phyloP scores from a whole-genome alignment of 2,113 vertebrate species.

The Otocyon megalotis region DNA sequence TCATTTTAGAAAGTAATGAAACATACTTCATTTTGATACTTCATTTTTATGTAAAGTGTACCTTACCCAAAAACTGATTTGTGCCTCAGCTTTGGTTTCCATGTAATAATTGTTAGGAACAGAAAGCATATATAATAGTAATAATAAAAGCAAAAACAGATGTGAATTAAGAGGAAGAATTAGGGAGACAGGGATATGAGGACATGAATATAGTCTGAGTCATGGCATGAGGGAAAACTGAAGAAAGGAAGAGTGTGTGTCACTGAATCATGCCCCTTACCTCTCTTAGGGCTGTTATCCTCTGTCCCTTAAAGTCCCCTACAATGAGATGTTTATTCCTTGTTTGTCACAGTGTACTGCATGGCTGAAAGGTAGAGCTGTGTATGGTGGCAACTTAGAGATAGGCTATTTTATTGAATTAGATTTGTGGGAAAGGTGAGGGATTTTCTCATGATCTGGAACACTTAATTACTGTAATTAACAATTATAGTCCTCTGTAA shows the following conservation, averaged over 20 bases:
- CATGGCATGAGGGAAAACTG: neutral
- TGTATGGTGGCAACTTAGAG: neutral
- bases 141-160: neutral
- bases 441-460: slow-evolving; percentile 31
- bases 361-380: neutral
- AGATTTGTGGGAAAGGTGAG: slow-evolving; percentile 20
- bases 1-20: slow-evolving; percentile 54
- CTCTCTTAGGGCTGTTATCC: neutral
- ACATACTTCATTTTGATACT: neutral
- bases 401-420: neutral
- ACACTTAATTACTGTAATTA: neutral
- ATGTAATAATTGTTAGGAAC: slow-evolving; percentile 19
- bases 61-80: slow-evolving; percentile 10
- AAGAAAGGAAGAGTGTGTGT: neutral
- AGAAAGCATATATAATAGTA: neutral
- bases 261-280: neutral
- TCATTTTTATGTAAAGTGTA: slow-evolving; percentile 45
- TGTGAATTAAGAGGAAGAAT: slow-evolving; percentile 27
- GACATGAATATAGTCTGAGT: neutral
- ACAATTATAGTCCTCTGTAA: neutral
- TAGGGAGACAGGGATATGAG: neutral
- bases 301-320: neutral
- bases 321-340: neutral
- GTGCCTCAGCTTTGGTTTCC: slow-evolving; percentile 3
- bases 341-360: neutral